Evolutionary conservation across 1,140 invertebrate genomes (phyloP).

Genomic region (Nautilus pompilius): DNA sequence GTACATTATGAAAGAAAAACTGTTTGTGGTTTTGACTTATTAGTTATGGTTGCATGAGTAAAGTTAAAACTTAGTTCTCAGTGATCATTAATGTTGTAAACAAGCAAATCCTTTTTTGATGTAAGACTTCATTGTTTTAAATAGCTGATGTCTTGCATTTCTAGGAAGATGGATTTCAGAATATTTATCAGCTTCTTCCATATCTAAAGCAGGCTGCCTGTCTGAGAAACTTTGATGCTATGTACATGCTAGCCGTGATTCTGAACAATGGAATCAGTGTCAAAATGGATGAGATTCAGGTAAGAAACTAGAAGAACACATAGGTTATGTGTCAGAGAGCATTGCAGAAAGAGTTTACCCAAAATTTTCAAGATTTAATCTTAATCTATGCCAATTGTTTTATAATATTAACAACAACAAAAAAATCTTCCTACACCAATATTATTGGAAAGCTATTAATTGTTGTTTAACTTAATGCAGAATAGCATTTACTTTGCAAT

Average conservation of each 20-base stretch:
- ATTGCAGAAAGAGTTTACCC: background rate
- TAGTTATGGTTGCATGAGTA: no score
- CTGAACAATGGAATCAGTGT: slow-evolving; percentile 38
- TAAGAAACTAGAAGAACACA: slow-evolving; percentile 6
- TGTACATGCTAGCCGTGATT: slow-evolving; percentile 40
- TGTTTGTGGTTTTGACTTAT: no score
- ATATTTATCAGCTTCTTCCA: slow-evolving; percentile 9
- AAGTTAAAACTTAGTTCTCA: no score
- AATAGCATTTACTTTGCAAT: background rate
- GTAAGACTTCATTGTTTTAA: no score
- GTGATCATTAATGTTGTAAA: no score
- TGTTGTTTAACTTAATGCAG: background rate
- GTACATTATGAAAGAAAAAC: no score
- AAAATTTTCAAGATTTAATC: background rate
- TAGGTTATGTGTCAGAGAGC: background rate
- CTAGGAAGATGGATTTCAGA: slow-evolving; percentile 15
- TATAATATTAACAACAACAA: background rate
- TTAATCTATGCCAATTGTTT: background rate
- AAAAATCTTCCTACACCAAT: background rate
- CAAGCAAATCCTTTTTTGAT: no score
- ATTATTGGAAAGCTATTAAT: no score
- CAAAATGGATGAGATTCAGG: slow-evolving; percentile 36
- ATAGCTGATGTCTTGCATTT: no score
- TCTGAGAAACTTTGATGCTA: slow-evolving; percentile 37
- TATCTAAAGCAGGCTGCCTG: slow-evolving; percentile 39